Conservation (phyloP, 2,113 vertebrate species). For the Sylvietta virens region DNA sequence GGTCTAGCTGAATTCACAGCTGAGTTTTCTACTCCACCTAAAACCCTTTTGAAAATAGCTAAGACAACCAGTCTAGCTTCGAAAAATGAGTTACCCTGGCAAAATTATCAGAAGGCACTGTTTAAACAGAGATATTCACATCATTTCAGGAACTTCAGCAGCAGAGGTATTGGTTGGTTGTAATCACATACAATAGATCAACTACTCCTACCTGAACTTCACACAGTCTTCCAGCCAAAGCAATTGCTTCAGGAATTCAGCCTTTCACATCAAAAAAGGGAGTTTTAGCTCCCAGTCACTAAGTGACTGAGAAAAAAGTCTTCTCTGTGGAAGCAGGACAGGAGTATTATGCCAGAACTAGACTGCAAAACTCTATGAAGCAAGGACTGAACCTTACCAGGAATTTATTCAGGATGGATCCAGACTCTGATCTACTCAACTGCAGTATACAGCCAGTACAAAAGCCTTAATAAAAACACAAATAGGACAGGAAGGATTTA, state of each 20-base stretch:
- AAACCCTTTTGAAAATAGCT: background rate
- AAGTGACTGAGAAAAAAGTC: background rate
- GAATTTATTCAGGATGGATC: background rate
- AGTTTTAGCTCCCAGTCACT: background rate
- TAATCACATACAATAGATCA: background rate
- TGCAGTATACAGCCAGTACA: background rate
- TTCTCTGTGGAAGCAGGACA: fast-evolving
- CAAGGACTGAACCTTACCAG: background rate
- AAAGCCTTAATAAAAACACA: background rate
- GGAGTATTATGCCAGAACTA: background rate
- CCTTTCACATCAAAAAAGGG: background rate
- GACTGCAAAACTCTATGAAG: background rate
- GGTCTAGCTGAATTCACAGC: background rate
- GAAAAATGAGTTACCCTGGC: background rate
- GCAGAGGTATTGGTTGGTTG: background rate
- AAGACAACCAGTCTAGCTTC: background rate
- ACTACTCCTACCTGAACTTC: background rate
- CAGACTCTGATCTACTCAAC: background rate
- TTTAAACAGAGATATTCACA: background rate
- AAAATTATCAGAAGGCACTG: background rate
- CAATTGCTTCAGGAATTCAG: background rate
- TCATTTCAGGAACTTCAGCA: background rate
- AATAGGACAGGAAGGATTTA: background rate
- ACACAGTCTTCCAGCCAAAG: background rate
- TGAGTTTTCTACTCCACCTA: background rate